Percentiles rank a stretch among this genome's conserved stretches.
Conservation (phyloP, 2,113 vertebrate genomes). For the Stegastes partitus region DNA sequence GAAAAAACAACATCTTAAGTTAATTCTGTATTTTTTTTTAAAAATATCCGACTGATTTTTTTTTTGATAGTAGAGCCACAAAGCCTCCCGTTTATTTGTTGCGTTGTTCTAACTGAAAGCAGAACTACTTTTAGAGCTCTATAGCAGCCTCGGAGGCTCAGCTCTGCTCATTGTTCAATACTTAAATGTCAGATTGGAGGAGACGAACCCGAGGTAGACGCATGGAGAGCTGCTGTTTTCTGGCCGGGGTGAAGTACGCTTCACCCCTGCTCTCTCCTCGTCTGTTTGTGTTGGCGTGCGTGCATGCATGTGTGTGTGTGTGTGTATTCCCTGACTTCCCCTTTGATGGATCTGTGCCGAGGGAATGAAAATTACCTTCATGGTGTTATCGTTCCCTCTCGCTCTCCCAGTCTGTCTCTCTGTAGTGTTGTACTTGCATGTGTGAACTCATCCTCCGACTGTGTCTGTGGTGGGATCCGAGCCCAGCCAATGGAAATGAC, state of each 20-base stretch:
- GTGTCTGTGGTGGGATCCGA: slow-evolving; percentile 44
- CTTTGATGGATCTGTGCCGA: slow-evolving; percentile 48
- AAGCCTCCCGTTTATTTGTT: background rate
- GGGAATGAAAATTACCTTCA: slow-evolving; percentile 57
- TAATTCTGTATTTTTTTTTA: background rate
- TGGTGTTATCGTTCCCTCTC: slow-evolving; percentile 15
- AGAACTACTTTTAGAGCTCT: slow-evolving; percentile 5
- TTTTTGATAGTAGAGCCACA: background rate
- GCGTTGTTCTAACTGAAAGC: background rate
- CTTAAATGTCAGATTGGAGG: slow-evolving; percentile 34
- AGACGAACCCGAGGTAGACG: slow-evolving; percentile 34
- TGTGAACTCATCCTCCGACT: slow-evolving; percentile 38
- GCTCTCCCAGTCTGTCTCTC: slow-evolving; percentile 4
- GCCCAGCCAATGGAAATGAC: slow-evolving; percentile 70
- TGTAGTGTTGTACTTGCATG: slow-evolving; percentile 7
- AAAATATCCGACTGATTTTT: background rate
- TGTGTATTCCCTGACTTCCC: slow-evolving; percentile 18
- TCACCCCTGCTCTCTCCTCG: slow-evolving; percentile 8
- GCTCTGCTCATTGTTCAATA: slow-evolving; percentile 15
- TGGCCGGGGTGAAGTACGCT: slow-evolving; percentile 22
- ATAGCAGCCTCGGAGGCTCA: slow-evolving; percentile 2
- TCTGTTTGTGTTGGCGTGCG: slow-evolving; percentile 15
- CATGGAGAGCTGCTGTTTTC: slow-evolving; percentile 38
- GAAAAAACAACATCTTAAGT: slow-evolving; percentile 14
- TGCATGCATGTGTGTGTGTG: slow-evolving; percentile 17